Conservation (phyloP, 2,797 vertebrate species). For the Poecile montanus region DNA sequence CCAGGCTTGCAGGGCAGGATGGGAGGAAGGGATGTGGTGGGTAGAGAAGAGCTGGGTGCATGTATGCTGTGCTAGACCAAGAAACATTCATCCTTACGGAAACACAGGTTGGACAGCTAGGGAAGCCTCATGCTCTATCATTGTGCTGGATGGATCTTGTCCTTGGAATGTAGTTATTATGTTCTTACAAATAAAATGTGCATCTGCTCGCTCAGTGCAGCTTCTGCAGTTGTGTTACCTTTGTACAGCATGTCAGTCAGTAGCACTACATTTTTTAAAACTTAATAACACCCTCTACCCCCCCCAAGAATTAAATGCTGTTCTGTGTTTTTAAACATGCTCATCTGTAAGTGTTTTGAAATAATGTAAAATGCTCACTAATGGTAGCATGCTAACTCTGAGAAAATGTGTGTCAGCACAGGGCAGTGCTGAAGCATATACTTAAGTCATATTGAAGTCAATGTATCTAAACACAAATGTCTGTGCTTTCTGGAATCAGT, state of each 20-base stretch:
- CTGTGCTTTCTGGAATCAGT: not conserved
- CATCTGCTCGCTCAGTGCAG: not conserved
- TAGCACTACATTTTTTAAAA: not conserved
- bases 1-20: not conserved
- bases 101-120: not conserved
- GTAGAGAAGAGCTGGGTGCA: too few species aligned
- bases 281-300: not conserved
- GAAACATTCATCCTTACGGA: not conserved
- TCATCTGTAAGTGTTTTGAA: not conserved
- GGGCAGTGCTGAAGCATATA: not conserved
- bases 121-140: not conserved
- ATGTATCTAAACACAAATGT: not conserved
- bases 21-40: fast-evolving
- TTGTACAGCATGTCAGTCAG: not conserved
- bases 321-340: not conserved
- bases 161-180: not conserved
- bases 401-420: not conserved
- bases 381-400: not conserved
- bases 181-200: not conserved
- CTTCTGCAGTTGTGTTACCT: not conserved
- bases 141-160: not conserved
- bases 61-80: not conserved
- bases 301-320: not conserved
- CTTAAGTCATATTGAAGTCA: not conserved
- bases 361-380: not conserved